A percentile compares a stretch with the other conserved stretches of the same genome.
Conservation (phyloP, 1,140 invertebrate species). For the Rhopalosiphum padi region DNA sequence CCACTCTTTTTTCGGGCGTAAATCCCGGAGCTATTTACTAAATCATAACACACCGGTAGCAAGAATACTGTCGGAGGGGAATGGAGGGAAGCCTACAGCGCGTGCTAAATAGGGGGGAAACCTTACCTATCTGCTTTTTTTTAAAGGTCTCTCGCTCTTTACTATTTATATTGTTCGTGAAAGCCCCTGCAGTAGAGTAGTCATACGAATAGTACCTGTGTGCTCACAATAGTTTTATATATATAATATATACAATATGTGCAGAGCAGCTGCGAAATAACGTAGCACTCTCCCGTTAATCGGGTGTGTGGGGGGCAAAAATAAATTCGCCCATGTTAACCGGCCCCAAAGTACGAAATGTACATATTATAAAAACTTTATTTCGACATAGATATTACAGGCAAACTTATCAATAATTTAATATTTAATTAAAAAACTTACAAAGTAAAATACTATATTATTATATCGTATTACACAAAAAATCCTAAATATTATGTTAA, state of each 20-base stretch:
- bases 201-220: constrained; percentile 47
- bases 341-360: background rate
- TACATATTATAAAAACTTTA: background rate
- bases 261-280: constrained; percentile 40
- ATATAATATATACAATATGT: constrained; percentile 7
- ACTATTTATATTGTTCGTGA: constrained; percentile 49
- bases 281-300: constrained; percentile 14
- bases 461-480: background rate
- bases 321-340: background rate
- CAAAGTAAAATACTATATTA: background rate
- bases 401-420: background rate
- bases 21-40: constrained; percentile 39
- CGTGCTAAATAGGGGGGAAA: constrained; percentile 53
- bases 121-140: constrained; percentile 39
- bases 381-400: background rate
- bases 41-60: constrained; percentile 50
- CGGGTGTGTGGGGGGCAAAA: background rate
- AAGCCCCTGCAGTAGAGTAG: constrained; percentile 24
- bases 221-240: constrained; percentile 32
- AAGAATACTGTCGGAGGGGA: background rate
- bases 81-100: constrained; percentile 1
- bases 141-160: constrained; percentile 40
- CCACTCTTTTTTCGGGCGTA: background rate
- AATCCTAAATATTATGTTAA: no score
- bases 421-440: background rate